A percentile compares a stretch with the other conserved stretches of the same genome.
phyloP scores from a whole-genome alignment of 2,113 vertebrate genomes.

The Pterophyllum scalare region DNA sequence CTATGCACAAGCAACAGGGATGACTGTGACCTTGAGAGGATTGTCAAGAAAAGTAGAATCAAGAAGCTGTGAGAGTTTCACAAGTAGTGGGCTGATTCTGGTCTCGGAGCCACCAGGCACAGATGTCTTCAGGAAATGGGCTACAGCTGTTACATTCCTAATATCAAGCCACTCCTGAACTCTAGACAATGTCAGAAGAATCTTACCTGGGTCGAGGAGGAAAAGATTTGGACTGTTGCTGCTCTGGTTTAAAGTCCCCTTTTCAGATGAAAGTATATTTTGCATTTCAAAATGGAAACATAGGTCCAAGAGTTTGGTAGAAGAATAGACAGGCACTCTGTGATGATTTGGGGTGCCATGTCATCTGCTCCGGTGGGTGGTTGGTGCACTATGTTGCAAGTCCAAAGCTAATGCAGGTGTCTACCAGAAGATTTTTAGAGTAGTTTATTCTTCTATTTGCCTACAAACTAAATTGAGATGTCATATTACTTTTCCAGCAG shows the following conservation, averaged over 20 bases:
- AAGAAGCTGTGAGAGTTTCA: neutral
- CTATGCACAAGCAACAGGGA: conserved; percentile 1
- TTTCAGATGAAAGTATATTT: neutral
- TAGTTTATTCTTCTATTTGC: neutral
- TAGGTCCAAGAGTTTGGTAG: neutral
- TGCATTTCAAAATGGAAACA: neutral
- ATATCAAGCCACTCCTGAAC: neutral
- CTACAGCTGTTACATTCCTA: neutral
- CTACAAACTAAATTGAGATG: neutral
- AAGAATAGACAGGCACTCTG: neutral
- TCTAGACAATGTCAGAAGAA: no score
- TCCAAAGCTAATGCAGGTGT: neutral
- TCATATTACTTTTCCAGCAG: neutral
- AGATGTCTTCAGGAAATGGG: neutral
- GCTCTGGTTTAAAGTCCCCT: no score
- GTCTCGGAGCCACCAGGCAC: neutral
- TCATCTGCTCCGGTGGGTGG: neutral
- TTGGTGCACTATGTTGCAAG: neutral
- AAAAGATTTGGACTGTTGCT: no score
- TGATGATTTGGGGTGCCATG: neutral
- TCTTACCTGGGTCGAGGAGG: no score
- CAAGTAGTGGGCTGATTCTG: neutral
- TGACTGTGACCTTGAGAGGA: neutral
- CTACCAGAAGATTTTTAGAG: neutral
- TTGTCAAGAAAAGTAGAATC: neutral